A percentile compares a stretch with the other conserved stretches of the same genome.
phyloP scores from a whole-genome alignment of 2,113 vertebrate genomes.

The Embiotoca jacksoni region DNA sequence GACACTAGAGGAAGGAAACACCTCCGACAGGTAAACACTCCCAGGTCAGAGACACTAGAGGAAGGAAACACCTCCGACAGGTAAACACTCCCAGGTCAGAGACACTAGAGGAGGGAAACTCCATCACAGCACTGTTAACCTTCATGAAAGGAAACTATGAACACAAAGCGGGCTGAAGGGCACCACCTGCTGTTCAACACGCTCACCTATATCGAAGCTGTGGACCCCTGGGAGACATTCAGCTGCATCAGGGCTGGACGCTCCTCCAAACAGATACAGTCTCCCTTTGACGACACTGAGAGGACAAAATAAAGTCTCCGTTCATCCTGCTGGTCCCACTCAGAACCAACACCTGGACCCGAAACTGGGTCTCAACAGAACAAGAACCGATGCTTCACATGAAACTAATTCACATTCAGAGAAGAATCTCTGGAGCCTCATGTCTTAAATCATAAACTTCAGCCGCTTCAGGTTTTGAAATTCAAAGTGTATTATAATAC shows the following conservation, averaged over 20 bases:
- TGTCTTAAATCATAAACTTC: no score
- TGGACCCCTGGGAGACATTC: conserved; percentile 80
- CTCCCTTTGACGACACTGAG: conserved; percentile 81
- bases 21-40: conserved; percentile 67
- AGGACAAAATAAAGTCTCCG: background rate
- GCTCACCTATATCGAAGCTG: conserved; percentile 81
- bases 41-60: conserved; percentile 80
- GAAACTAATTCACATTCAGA: no score
- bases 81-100: conserved; percentile 76
- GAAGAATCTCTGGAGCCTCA: no score
- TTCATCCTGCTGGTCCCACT: no score
- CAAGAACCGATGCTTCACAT: no score
- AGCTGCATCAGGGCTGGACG: conserved; percentile 62
- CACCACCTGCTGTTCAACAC: background rate
- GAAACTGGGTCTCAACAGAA: no score
- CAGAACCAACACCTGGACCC: no score
- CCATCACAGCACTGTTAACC: background rate
- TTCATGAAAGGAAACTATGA: background rate
- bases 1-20: conserved; percentile 75
- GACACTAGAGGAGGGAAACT: conserved; percentile 64
- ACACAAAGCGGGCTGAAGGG: no score
- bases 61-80: conserved; percentile 61
- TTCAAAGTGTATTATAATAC: no score
- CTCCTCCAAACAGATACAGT: conserved; percentile 81
- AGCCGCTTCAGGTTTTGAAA: no score